A percentile compares a stretch with the other conserved stretches of the same genome.
Evolutionary conservation across 2,113 vertebrate species (phyloP).

Genomic region (Vimba vimba): DNA sequence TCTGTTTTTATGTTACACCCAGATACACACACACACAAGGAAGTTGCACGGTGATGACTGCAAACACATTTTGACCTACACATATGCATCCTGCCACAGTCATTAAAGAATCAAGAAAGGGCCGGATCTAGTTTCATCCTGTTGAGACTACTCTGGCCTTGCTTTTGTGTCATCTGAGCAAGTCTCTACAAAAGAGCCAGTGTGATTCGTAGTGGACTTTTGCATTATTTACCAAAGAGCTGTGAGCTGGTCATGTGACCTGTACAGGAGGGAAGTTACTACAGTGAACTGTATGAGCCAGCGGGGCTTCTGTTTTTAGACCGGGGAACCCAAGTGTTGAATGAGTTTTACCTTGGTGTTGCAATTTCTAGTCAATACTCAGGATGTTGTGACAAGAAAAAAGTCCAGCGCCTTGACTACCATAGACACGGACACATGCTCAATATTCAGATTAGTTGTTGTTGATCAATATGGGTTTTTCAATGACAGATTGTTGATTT

Average conservation of each 20-base stretch:
- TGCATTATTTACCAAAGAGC: slow-evolving; percentile 70
- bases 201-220: slow-evolving; percentile 58
- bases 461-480: background rate
- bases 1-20: background rate
- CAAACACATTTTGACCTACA: slow-evolving; percentile 31
- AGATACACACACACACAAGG: background rate
- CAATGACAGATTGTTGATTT: background rate
- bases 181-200: slow-evolving; percentile 61
- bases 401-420: background rate
- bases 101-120: slow-evolving; percentile 61
- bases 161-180: slow-evolving; percentile 64
- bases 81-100: slow-evolving; percentile 49
- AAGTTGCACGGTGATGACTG: background rate
- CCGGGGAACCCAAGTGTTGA: slow-evolving; percentile 56
- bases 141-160: slow-evolving; percentile 59
- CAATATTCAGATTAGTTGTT: background rate
- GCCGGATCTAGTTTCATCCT: slow-evolving; percentile 64
- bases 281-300: slow-evolving; percentile 43
- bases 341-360: slow-evolving; percentile 36
- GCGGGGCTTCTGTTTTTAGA: slow-evolving; percentile 67
- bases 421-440: background rate
- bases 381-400: background rate
- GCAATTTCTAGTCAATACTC: background rate
- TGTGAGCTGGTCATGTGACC: slow-evolving; percentile 58
- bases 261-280: slow-evolving; percentile 58